These are phyloP conservation scores for Python bivittatus DNA, from an alignment of 2,113 vertebrate species.

Conservation along the genomic window DNA sequence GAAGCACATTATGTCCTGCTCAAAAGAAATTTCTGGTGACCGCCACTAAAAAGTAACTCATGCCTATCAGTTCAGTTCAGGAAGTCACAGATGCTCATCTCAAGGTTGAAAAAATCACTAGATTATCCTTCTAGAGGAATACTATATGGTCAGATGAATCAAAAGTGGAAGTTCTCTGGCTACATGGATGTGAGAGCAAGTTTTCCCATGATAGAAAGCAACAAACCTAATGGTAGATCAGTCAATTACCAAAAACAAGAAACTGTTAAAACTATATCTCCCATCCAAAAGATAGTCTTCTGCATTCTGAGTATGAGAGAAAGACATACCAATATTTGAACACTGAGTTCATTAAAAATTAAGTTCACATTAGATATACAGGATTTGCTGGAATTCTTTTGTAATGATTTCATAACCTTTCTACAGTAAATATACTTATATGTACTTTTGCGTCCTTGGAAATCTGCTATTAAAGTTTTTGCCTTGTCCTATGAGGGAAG, in stretches of 20 bases:
- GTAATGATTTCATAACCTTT: neutral
- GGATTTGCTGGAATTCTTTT: neutral
- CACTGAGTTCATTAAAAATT: neutral
- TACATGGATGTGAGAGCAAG: neutral
- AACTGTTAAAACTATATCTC: neutral
- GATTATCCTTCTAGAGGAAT: neutral
- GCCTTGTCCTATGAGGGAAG: neutral
- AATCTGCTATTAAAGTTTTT: neutral
- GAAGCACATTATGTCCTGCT: neutral
- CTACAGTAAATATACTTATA: neutral
- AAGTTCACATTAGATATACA: neutral
- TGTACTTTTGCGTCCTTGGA: neutral
- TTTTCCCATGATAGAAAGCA: neutral
- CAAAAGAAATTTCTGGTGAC: neutral
- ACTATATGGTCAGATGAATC: neutral
- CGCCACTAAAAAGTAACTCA: neutral
- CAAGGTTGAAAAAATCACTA: neutral
- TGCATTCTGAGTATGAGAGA: neutral
- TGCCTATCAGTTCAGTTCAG: neutral
- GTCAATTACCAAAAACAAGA: neutral
- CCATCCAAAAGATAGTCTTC: neutral
- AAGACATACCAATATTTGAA: neutral
- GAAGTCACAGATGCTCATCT: neutral
- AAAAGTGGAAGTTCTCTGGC: neutral
- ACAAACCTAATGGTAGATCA: neutral